Percentiles rank a stretch among this genome's conserved stretches.
Conservation (phyloP, 2,888 invertebrate species). For the Neoitamus cyanurus region DNA sequence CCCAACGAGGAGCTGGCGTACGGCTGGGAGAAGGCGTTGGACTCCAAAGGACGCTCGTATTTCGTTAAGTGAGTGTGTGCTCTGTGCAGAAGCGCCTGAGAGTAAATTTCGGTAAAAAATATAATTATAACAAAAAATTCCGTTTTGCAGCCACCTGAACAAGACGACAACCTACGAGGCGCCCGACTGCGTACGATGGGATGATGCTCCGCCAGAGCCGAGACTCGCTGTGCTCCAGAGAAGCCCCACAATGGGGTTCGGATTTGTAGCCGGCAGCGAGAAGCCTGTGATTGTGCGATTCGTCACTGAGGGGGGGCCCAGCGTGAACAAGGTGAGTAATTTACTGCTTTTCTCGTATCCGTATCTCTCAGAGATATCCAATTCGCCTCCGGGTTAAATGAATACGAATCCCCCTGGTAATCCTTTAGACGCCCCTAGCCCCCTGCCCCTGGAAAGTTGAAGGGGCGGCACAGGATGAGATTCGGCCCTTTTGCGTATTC, state of each 20-base stretch:
- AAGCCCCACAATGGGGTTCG: constrained; percentile 86
- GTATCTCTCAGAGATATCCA: not conserved
- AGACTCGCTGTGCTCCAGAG: constrained; percentile 79
- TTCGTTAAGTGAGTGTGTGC: constrained; percentile 77
- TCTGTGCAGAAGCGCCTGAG: not conserved
- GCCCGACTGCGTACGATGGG: constrained; percentile 72
- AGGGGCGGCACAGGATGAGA: not conserved
- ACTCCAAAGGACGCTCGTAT: constrained; percentile 81
- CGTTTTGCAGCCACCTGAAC: constrained; percentile 75
- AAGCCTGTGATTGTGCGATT: constrained; percentile 91
- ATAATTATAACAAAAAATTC: not conserved
- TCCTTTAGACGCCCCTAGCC: not conserved
- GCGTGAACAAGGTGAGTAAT: constrained; percentile 78
- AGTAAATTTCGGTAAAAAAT: constrained; percentile 26
- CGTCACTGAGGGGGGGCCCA: constrained; percentile 90
- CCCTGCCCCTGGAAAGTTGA: not conserved
- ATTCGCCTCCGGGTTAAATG: not conserved
- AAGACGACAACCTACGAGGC: constrained; percentile 93
- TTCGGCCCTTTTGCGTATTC: not conserved
- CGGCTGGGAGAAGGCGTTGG: constrained; percentile 91
- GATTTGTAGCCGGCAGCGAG: constrained; percentile 96
- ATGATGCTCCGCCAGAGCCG: constrained; percentile 83
- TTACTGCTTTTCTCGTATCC: not conserved
- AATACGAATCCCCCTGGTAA: not conserved
- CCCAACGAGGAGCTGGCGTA: constrained; percentile 78